Conservation (phyloP, 2,113 vertebrate species). For the Diadophis punctatus region DNA sequence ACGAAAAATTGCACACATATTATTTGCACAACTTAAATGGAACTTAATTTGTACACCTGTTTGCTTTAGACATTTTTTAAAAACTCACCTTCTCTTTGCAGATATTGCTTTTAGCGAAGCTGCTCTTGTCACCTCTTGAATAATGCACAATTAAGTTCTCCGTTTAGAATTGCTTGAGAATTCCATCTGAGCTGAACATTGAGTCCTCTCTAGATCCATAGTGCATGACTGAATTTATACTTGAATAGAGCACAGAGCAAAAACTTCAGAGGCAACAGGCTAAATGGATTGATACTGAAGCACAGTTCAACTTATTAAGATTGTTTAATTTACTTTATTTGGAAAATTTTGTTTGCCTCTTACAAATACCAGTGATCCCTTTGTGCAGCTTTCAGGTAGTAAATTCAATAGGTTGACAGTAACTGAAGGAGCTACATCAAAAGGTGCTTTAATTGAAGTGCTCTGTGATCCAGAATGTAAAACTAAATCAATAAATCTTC, state of each 20-base stretch:
- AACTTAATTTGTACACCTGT: neutral
- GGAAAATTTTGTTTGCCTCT: rapidly evolving
- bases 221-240: rapidly evolving
- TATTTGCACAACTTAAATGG: neutral
- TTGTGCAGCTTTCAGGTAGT: neutral
- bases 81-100: neutral
- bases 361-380: neutral
- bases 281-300: neutral
- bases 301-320: rapidly evolving
- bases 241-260: neutral
- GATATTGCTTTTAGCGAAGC: neutral
- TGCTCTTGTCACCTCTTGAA: neutral
- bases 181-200: neutral
- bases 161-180: neutral
- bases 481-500: neutral
- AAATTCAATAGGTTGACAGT: neutral
- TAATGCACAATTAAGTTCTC: rapidly evolving
- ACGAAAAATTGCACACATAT: neutral
- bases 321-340: neutral
- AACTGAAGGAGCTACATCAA: neutral
- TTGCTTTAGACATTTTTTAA: neutral
- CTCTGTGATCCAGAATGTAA: neutral
- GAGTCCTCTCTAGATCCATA: neutral
- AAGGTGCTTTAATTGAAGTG: neutral
- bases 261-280: neutral